These are phyloP conservation scores for Parnassius orleans DNA, from an alignment of 2,888 invertebrate species.

Conservation along the genomic window DNA sequence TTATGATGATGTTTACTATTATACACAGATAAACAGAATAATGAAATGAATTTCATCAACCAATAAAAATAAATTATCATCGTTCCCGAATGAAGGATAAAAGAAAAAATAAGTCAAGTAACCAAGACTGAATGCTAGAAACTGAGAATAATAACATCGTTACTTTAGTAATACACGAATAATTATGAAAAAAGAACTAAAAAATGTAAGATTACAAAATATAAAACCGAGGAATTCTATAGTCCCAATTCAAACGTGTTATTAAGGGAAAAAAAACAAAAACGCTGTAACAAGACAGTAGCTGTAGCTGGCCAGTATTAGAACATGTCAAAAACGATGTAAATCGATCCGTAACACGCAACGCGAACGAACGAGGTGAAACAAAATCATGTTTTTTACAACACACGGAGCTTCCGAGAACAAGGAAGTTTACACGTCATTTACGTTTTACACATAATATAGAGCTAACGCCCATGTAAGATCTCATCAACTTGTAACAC, in stretches of 20 bases:
- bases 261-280: conserved; percentile 53
- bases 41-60: too few species aligned
- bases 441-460: conserved; percentile 16
- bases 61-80: too few species aligned
- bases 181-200: conserved; percentile 4
- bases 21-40: not conserved
- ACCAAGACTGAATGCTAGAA: too few species aligned
- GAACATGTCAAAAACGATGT: conserved; percentile 62
- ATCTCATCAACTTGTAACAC: conserved; percentile 15
- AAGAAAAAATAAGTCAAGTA: not conserved
- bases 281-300: conserved; percentile 66
- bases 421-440: conserved; percentile 24
- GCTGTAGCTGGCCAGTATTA: conserved; percentile 64
- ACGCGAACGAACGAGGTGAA: conserved; percentile 36
- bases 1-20: not conserved
- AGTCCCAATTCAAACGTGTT: conserved; percentile 45
- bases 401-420: conserved; percentile 27
- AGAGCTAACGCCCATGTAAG: conserved; percentile 22
- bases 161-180: not conserved
- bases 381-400: conserved; percentile 27
- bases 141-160: not conserved
- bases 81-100: too few species aligned
- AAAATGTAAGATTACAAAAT: not conserved
- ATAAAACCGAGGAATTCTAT: conserved; percentile 39
- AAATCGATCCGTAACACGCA: conserved; percentile 70